Evolutionary conservation across 2,113 vertebrate genomes (phyloP).

Genomic region (Leucosticte australis): DNA sequence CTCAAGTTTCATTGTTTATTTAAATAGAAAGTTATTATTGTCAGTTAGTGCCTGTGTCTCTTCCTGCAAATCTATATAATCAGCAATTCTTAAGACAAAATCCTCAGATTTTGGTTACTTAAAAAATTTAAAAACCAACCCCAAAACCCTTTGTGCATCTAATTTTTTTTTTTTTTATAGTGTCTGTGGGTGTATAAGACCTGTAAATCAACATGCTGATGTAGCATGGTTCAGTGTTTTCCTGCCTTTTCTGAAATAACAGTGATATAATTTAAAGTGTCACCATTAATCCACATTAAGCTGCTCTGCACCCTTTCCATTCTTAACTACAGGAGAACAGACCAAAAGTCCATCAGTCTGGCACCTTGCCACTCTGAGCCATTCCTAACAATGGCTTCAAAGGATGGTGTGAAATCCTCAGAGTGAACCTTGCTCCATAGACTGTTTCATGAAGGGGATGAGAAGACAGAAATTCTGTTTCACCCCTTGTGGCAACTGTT

Average conservation of each 20-base stretch:
- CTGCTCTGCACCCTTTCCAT: background rate
- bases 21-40: background rate
- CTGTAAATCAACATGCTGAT: background rate
- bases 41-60: background rate
- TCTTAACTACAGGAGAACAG: background rate
- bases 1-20: background rate
- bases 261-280: constrained; percentile 14
- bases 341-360: constrained; percentile 33
- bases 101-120: background rate
- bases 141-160: background rate
- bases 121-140: background rate
- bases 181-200: background rate
- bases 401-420: background rate
- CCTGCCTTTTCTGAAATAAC: constrained; percentile 6
- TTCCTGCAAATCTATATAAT: background rate
- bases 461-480: background rate
- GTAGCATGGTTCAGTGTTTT: background rate
- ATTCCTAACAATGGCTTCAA: constrained; percentile 30
- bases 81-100: background rate
- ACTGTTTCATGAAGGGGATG: background rate
- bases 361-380: constrained; percentile 17
- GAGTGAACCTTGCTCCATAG: background rate
- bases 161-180: background rate
- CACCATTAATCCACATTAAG: constrained; percentile 12
- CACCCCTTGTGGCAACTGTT: background rate